Conservation (phyloP, 2,888 invertebrate species). For the Choristoneura rosaceana region DNA sequence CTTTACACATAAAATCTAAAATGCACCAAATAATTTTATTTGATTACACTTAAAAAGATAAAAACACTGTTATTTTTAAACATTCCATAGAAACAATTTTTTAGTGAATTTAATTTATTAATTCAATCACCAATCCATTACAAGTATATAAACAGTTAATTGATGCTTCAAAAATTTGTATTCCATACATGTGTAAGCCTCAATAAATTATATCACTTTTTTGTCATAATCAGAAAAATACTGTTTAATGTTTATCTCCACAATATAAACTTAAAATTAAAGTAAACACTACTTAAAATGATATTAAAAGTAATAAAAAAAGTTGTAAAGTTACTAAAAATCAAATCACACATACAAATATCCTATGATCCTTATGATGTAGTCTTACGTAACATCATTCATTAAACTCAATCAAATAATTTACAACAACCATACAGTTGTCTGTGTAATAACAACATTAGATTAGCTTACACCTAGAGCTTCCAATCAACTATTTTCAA, state of each 20-base stretch:
- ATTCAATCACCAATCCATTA: conserved; percentile 36
- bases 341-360: conserved; percentile 72
- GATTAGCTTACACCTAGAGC: conserved; percentile 66
- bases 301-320: conserved; percentile 61
- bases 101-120: conserved; percentile 27
- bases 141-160: conserved; percentile 25
- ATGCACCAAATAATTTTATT: conserved; percentile 57
- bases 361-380: conserved; percentile 54
- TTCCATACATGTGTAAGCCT: conserved; percentile 66
- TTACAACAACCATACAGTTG: conserved; percentile 79
- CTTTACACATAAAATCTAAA: conserved; percentile 60
- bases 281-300: conserved; percentile 57
- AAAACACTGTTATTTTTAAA: conserved; percentile 40
- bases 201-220: conserved; percentile 73
- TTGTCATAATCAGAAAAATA: conserved; percentile 62
- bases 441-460: conserved; percentile 77
- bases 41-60: conserved; percentile 58
- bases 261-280: conserved; percentile 61
- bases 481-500: conserved; percentile 66
- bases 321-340: conserved; percentile 67
- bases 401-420: conserved; percentile 80
- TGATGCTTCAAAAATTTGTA: conserved; percentile 43
- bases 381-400: conserved; percentile 66
- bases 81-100: conserved; percentile 39
- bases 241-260: conserved; percentile 65